These are phyloP conservation scores for Psilopogon haemacephalus DNA, from an alignment of 2,113 vertebrate species.

Conservation along the genomic window DNA sequence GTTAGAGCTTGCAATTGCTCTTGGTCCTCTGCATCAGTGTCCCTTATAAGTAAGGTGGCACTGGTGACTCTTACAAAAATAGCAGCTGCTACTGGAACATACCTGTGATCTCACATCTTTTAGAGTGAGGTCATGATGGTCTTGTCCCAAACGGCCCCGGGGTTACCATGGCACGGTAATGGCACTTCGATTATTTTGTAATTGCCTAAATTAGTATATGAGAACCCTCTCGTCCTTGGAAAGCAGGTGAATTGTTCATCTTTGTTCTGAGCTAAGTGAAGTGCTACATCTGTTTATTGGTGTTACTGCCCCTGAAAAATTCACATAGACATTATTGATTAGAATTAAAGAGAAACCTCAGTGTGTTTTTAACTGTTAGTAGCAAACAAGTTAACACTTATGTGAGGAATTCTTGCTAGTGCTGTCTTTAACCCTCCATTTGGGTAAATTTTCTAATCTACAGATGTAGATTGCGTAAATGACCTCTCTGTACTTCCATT, in stretches of 20 bases:
- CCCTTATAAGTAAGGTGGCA: background rate
- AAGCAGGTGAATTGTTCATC: background rate
- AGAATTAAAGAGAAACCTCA: background rate
- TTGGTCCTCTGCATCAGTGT: background rate
- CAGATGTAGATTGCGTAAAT: background rate
- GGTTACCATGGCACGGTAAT: background rate
- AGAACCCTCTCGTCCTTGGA: background rate
- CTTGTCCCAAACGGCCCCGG: background rate
- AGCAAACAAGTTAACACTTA: background rate
- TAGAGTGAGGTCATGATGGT: background rate
- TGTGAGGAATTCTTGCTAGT: background rate
- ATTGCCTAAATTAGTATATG: background rate
- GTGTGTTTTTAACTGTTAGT: background rate
- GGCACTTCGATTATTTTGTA: background rate
- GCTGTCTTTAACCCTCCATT: background rate
- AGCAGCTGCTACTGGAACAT: background rate
- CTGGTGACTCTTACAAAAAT: fast-evolving
- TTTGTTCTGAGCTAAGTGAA: background rate
- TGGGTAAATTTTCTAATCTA: background rate
- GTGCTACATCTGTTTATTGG: background rate
- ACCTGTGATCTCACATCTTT: background rate
- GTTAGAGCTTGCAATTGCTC: background rate
- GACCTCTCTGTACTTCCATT: background rate
- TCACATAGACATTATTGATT: background rate
- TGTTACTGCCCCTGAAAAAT: background rate